phyloP scores from a whole-genome alignment of 1,140 invertebrate species.

The Neodiprion pinetum region DNA sequence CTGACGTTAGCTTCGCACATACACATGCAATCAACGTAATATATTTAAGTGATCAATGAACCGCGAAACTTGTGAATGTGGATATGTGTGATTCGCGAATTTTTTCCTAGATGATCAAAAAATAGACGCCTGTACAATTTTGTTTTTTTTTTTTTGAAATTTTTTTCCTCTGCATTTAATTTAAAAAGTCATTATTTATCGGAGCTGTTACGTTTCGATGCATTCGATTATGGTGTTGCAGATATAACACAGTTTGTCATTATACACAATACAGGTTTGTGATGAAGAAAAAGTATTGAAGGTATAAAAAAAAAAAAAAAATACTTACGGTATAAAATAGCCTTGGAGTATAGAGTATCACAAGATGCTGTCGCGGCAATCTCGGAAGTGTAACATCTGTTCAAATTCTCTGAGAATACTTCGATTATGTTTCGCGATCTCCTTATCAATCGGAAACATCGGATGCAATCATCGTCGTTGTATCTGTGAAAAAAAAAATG shows the following conservation, averaged over 20 bases:
- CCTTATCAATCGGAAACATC: conserved; percentile 69
- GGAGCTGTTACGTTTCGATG: no score
- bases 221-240: background rate
- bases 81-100: no score
- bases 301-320: background rate
- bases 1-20: no score
- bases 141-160: no score
- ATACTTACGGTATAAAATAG: conserved; percentile 58
- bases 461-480: conserved; percentile 65
- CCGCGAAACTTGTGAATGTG: no score
- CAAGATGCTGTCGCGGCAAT: conserved; percentile 68
- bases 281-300: background rate
- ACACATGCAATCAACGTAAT: no score
- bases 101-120: no score
- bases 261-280: background rate
- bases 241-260: background rate
- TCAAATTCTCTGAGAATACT: conserved; percentile 68
- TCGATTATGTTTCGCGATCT: conserved; percentile 71
- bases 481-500: conserved; percentile 53
- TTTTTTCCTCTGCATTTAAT: no score
- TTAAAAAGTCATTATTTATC: no score
- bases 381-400: conserved; percentile 71
- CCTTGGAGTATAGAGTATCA: conserved; percentile 55
- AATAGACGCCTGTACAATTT: no score
- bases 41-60: no score